These are phyloP conservation scores for Potamarius usumacintae DNA, from an alignment of 2,113 vertebrate species.

Conservation along the genomic window DNA sequence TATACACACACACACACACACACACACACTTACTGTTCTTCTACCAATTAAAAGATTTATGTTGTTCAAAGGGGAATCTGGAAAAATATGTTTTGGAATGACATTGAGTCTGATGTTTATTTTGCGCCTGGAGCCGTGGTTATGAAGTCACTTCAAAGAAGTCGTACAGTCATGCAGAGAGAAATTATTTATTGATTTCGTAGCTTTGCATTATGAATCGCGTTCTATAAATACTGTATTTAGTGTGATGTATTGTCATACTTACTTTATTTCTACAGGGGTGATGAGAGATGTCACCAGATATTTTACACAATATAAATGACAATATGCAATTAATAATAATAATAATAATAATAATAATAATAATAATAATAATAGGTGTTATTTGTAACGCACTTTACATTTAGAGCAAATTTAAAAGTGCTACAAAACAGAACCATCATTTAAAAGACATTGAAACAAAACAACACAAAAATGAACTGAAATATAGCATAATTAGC, in stretches of 20 bases:
- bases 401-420: no score
- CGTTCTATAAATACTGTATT: constrained; percentile 11
- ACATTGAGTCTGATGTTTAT: constrained; percentile 19
- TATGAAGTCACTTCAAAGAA: constrained; percentile 44
- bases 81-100: not conserved
- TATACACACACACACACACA: not conserved
- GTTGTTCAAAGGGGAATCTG: not conserved
- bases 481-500: no score
- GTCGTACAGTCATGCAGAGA: constrained; percentile 24
- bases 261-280: not conserved
- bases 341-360: no score
- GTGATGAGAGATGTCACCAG: not conserved
- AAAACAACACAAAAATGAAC: no score
- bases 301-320: not conserved
- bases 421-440: no score
- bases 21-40: not conserved
- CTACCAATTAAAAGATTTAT: constrained; percentile 26
- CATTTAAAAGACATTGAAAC: no score
- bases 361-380: no score
- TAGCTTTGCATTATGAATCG: constrained; percentile 42
- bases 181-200: constrained; percentile 38
- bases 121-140: constrained; percentile 23
- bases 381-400: no score
- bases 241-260: constrained; percentile 16
- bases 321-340: not conserved